A percentile compares a stretch with the other conserved stretches of the same genome.
phyloP scores from a whole-genome alignment of 2,797 vertebrate genomes.

The Natrix natrix region DNA sequence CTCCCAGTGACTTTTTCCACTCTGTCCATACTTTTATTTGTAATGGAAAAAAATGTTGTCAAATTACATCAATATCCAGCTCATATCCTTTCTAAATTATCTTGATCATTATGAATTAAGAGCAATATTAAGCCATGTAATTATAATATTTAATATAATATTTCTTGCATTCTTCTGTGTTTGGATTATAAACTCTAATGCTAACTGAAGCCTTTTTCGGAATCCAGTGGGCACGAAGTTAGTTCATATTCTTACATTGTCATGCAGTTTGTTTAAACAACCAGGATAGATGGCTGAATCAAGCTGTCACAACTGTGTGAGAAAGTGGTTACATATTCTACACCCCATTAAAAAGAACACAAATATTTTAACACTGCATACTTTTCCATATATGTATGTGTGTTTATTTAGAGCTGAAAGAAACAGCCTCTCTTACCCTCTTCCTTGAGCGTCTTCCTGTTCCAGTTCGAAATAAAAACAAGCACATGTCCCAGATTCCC shows the following conservation, averaged over 20 bases:
- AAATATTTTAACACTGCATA: not conserved
- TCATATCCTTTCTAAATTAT: not conserved
- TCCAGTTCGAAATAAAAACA: conserved; percentile 42
- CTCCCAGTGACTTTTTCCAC: not conserved
- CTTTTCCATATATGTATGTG: not conserved
- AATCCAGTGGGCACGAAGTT: not conserved
- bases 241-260: not conserved
- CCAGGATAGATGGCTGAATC: not conserved
- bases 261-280: not conserved
- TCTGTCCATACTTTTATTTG: not conserved
- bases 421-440: not conserved
- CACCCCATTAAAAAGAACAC: not conserved
- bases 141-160: not conserved
- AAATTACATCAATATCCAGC: not conserved
- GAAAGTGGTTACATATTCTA: not conserved
- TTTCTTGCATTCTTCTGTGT: not conserved
- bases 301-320: not conserved
- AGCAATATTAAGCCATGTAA: not conserved
- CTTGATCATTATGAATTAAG: not conserved
- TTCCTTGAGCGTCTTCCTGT: not conserved
- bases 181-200: not conserved
- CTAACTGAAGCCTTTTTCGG: not conserved
- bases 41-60: not conserved
- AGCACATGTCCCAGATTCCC: conserved; percentile 37
- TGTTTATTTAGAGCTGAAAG: conserved; percentile 11